Base-by-base conservation (phyloP, 2,888 invertebrate species). In the Liopterus haemorrhoidalis region DNA sequence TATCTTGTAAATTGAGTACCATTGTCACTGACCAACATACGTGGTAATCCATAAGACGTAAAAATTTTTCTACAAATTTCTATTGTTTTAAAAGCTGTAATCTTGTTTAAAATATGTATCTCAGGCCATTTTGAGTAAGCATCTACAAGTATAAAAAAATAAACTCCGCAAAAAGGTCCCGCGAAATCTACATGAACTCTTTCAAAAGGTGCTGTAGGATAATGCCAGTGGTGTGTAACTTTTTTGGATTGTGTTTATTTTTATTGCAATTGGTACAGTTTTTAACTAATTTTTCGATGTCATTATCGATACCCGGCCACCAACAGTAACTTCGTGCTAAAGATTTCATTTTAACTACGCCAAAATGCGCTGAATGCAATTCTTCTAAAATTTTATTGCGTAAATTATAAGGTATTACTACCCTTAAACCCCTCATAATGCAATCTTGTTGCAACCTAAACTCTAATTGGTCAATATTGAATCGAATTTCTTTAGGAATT, bases 1-100 rank as follows among this genome's bases (percentile, higher is more conserved):
- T 45, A 24, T 16, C 55, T 54, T 6, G 41, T 43, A 41, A 54
- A 56, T 6, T 44, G 33, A 2, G 50, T 42, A 5, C 54, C 54
- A 32, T 56, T 57, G 35, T 56, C 57, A 0, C 54, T 51, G n/a
- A 57, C 53, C 4, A 57, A 20, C 1, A 19, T 25, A 5, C 47
- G 47, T 6, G 55, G 57, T 6, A 58, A 42, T 0, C 57, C 54
- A 49, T 52, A 54, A 16, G 51, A 49, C 24, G 53, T 41, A 54
- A 53, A 52, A 5, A 14, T 11, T n/a, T n/a, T n/a, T 8, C 30
- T 3, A 8, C 38, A 16, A n/a, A 11, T 52, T 32, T 37, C 40
- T 14, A 52, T 44, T 5, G 36, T 27, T 4, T 22, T 42, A 1
- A 28, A 18, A 5, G 40, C 21, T 15, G 50, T 52, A 20, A 46